These are phyloP conservation scores for Agonopterix alstromeriana DNA, from an alignment of 2,888 invertebrate genomes.

Conservation along the genomic window DNA sequence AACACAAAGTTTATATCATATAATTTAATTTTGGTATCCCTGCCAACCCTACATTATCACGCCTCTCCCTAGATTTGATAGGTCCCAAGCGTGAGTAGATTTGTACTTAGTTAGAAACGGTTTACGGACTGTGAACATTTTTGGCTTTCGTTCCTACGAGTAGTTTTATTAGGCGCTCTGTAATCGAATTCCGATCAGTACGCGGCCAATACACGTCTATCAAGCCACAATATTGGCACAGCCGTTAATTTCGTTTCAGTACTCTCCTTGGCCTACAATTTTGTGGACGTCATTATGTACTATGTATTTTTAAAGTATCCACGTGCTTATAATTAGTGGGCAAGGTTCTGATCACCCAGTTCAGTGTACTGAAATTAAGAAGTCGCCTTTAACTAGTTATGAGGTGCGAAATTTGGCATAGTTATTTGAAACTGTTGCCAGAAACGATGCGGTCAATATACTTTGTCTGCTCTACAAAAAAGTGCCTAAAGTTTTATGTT, in stretches of 20 bases:
- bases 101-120: not conserved
- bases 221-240: slow-evolving; percentile 21
- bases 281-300: slow-evolving; percentile 20
- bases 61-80: no score
- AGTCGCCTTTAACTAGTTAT: slow-evolving; percentile 3
- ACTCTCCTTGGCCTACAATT: slow-evolving; percentile 50
- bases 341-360: slow-evolving; percentile 25
- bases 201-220: slow-evolving; percentile 7
- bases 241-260: slow-evolving; percentile 19
- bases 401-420: slow-evolving; percentile 46
- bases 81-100: no score
- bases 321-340: slow-evolving; percentile 24
- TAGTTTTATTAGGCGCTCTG: not conserved
- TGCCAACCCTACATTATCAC: no score
- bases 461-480: not conserved
- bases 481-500: not conserved
- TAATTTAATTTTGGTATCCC: no score
- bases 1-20: no score
- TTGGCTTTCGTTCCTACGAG: not conserved
- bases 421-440: slow-evolving; percentile 11
- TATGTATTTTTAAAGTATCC: slow-evolving; percentile 21
- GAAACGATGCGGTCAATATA: slow-evolving; percentile 1
- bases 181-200: slow-evolving; percentile 21
- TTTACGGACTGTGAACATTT: not conserved
- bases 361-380: slow-evolving; percentile 25